phyloP scores from a whole-genome alignment of 2,797 vertebrate species.

The Gouania willdenowi region DNA sequence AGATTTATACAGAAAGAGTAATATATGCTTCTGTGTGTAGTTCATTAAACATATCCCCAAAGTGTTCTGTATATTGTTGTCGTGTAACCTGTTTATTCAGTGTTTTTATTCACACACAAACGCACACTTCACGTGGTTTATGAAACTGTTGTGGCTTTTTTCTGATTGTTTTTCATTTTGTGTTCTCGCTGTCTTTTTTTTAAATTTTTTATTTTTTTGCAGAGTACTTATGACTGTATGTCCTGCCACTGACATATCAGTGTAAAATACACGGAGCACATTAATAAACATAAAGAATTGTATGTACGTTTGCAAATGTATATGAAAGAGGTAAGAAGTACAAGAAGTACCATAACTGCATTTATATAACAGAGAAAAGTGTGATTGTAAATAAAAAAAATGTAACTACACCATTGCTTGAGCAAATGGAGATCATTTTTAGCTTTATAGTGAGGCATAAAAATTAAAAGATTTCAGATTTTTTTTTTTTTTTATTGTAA shows the following conservation, averaged over 20 bases:
- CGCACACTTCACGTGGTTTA: no score
- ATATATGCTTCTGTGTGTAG: conserved; percentile 69
- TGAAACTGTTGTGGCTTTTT: no score
- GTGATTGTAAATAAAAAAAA: conserved; percentile 61
- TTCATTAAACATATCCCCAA: conserved; percentile 52
- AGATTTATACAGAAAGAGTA: conserved; percentile 62
- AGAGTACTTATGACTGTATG: no score
- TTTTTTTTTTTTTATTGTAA: no score
- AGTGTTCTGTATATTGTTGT: conserved; percentile 54
- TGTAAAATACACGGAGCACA: conserved; percentile 33
- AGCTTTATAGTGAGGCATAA: no score
- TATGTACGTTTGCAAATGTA: conserved; percentile 19
- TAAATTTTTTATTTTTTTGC: conserved; percentile 7
- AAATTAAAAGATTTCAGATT: no score
- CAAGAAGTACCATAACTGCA: conserved; percentile 16
- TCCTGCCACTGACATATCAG: conserved; percentile 5
- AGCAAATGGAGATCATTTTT: no score
- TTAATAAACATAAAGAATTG: conserved; percentile 22
- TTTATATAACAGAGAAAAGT: conserved; percentile 42
- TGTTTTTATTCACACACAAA: no score
- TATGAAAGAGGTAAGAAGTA: conserved; percentile 20
- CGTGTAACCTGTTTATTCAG: no score
- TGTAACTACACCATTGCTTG: no score
- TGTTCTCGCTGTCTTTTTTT: conserved; percentile 7
- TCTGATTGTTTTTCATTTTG: neutral